Evolutionary conservation across 2,888 invertebrate species (phyloP), one percentile per base, ranked within the genome.

Genomic region (Corythucha ciliata): DNA sequence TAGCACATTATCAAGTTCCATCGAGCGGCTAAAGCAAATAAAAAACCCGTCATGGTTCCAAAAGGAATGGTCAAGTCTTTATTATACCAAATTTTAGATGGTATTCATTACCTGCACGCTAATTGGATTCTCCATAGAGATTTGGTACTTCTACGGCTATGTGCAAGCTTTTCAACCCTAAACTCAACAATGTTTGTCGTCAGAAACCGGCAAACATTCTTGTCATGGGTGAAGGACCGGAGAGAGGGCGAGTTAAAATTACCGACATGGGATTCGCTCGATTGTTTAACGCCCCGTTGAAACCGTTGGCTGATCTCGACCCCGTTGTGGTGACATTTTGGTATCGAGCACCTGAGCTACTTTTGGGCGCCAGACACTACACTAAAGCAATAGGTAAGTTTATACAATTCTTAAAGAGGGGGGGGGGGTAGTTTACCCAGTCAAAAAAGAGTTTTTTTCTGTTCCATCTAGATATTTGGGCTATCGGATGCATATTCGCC

Each of bases 221-320:
- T 56, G 96, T 98, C 18, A 98, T 98, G 96, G 98, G 97, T 7
- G 97, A 98, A 72, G 97, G 96, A 1, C 83, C 85, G 25, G 96
- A 98, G 69, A 74, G 97, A 61, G 98, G 98, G 2, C 73, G 96
- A 59, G 94, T 96, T 0, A 96, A 96, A 74, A 96, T 96, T 65
- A 97, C 97, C 22, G 98, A 98, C 68, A 96, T 98, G 94, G 98
- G 98, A 1, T 98, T 98, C 73, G 97, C 98, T 1, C 75, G 98
- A 57, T 74, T 98, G 44, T 98, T 98, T 67, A 96, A 97, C 74
- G 92, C 94, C 2, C 98, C 98, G 0, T 70, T 98, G 48, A 97
- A 97, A 69, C 96, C 97, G 0, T 71, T 98, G 32, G 97, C 97
- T 8, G 97, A 98, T 71, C 74, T 98, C 59, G 98, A 98, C 74